These are phyloP conservation scores for Chionoecetes opilio DNA, from an alignment of 1,140 invertebrate species.

Conservation along the genomic window DNA sequence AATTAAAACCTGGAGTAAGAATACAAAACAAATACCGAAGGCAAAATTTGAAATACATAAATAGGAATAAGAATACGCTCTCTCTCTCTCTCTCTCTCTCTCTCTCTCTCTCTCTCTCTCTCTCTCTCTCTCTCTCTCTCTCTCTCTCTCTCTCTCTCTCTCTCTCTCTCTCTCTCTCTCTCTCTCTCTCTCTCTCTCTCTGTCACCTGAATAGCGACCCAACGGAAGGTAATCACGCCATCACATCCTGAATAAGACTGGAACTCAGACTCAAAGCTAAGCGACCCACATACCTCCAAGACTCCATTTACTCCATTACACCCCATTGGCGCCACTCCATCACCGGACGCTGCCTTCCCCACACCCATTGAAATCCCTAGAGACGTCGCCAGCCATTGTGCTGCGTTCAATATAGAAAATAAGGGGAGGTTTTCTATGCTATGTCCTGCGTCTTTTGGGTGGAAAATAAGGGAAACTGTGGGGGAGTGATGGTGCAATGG, in stretches of 20 bases:
- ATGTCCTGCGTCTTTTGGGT: too few relatives aligned
- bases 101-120: conserved; percentile 35
- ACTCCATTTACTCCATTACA: background rate
- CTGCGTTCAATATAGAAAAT: background rate
- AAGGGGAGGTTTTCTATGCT: background rate
- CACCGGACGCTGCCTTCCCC: background rate
- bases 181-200: conserved; percentile 53
- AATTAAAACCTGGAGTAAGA: background rate
- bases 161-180: conserved; percentile 65
- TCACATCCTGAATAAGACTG: background rate
- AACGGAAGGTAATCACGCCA: background rate
- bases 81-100: conserved; percentile 32
- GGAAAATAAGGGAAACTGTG: too few relatives aligned
- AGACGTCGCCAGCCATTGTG: background rate
- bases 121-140: background rate
- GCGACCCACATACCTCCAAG: background rate
- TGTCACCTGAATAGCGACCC: background rate
- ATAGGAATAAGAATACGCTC: too few relatives aligned
- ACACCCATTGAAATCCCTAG: background rate
- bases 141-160: conserved; percentile 61
- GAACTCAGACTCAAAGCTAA: background rate
- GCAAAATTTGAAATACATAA: too few relatives aligned
- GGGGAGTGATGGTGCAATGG: too few relatives aligned
- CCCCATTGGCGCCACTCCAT: background rate
- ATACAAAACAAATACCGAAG: background rate